Evolutionary conservation across 2,888 invertebrate species (phyloP).

Genomic region (Cerastis leucographa): DNA sequence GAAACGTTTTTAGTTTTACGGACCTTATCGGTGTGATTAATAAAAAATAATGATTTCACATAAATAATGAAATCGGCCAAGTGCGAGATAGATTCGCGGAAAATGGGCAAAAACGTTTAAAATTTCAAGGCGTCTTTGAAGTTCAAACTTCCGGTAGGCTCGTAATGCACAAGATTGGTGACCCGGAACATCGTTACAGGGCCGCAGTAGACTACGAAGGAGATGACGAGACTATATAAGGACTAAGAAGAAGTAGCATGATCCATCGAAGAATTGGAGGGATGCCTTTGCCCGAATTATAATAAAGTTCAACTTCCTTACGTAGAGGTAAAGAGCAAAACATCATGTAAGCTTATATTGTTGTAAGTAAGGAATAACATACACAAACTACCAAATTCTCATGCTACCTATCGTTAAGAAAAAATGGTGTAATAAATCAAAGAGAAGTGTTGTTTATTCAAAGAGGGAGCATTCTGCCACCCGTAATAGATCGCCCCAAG

Average conservation of each 20-base stretch:
- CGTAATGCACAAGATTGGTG: neutral
- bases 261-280: neutral
- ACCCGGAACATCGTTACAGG: neutral
- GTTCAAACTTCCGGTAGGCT: neutral
- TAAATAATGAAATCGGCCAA: neutral
- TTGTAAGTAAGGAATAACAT: slow-evolving; percentile 7
- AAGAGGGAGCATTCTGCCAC: slow-evolving; percentile 46
- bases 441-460: slow-evolving; percentile 65
- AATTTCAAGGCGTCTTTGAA: neutral
- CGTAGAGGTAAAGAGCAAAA: neutral
- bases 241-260: neutral
- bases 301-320: neutral
- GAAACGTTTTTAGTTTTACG: neutral
- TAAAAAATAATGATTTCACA: neutral
- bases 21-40: neutral
- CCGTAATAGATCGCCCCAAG: slow-evolving; percentile 58
- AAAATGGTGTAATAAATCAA: slow-evolving; percentile 62
- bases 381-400: slow-evolving; percentile 31
- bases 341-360: neutral
- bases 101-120: neutral
- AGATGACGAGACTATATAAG: too few relatives aligned
- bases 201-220: neutral
- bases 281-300: neutral
- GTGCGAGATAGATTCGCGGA: neutral
- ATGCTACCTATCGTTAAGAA: slow-evolving; percentile 36